A percentile compares a stretch with the other conserved stretches of the same genome.
phyloP scores from a whole-genome alignment of 53 echinoderm and acorn worm species.

The Holothuria leucospilota region DNA sequence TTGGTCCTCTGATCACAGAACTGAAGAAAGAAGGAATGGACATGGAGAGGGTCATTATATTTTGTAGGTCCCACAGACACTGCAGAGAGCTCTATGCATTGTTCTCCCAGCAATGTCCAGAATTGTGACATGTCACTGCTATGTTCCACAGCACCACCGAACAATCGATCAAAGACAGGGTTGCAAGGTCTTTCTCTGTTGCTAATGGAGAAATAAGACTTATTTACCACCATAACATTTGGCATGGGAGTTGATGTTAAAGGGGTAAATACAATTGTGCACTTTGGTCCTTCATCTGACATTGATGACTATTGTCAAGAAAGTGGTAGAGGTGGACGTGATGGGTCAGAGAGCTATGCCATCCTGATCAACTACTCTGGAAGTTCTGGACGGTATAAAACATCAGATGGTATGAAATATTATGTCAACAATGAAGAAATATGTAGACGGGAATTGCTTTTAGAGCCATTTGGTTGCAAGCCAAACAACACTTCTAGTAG shows the following conservation, averaged over 20 bases:
- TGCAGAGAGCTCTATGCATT: slow-evolving; percentile 24
- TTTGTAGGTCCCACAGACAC: slow-evolving; percentile 24
- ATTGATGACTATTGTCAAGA: slow-evolving; percentile 56
- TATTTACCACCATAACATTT: slow-evolving; percentile 64
- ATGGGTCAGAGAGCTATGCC: slow-evolving; percentile 44
- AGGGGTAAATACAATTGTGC: slow-evolving; percentile 49
- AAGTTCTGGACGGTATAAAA: not conserved
- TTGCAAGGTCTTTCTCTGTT: slow-evolving; percentile 13
- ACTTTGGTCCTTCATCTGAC: slow-evolving; percentile 50
- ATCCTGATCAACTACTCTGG: slow-evolving; percentile 35
- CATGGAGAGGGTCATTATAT: slow-evolving; percentile 26
- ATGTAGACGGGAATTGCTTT: slow-evolving; percentile 36
- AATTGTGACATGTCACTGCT: not conserved
- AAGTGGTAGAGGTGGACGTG: slow-evolving; percentile 47
- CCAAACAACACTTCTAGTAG: not conserved
- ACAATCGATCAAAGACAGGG: slow-evolving; percentile 22
- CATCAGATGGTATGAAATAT: slow-evolving; percentile 15
- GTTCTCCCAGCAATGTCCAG: too few relatives aligned
- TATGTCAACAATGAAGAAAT: slow-evolving; percentile 9
- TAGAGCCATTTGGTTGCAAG: slow-evolving; percentile 19
- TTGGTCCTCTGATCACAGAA: not conserved
- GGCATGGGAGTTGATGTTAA: slow-evolving; percentile 60
- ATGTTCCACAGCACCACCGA: slow-evolving; percentile 32
- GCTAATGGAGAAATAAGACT: slow-evolving; percentile 45
- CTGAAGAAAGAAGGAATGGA: not conserved